Conservation (phyloP, 2,113 vertebrate genomes). For the Pluvialis apricaria region DNA sequence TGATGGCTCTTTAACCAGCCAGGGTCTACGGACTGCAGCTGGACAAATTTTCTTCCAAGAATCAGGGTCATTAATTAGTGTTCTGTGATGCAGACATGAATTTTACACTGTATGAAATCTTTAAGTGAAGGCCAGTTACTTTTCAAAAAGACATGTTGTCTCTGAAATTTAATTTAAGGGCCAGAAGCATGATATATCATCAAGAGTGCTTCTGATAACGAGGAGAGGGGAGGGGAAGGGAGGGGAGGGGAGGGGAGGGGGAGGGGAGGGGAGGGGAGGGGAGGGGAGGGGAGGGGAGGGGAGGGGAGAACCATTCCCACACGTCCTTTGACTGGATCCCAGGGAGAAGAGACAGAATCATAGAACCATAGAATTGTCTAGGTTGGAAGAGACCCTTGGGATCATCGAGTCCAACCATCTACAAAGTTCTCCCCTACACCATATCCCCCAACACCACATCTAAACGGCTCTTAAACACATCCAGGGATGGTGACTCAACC, state of each 20-base stretch:
- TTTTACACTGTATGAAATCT: neutral
- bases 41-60: neutral
- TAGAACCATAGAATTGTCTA: too few relatives aligned
- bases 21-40: neutral
- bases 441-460: too few relatives aligned
- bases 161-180: neutral
- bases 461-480: too few relatives aligned
- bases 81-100: neutral
- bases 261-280: too few relatives aligned
- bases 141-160: neutral
- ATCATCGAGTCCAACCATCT: too few relatives aligned
- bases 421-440: too few relatives aligned
- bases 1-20: neutral
- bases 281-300: too few relatives aligned
- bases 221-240: too few relatives aligned
- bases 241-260: too few relatives aligned
- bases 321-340: fast-evolving
- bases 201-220: neutral
- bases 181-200: neutral
- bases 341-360: neutral
- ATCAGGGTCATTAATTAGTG: neutral
- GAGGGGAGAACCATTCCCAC: too few relatives aligned
- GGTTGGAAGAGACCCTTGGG: too few relatives aligned
- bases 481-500: too few relatives aligned
- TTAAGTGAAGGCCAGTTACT: neutral